These are phyloP conservation scores for Caenorhabditis doughertyi DNA, from an alignment of 2,888 invertebrate genomes.

Conservation along the genomic window DNA sequence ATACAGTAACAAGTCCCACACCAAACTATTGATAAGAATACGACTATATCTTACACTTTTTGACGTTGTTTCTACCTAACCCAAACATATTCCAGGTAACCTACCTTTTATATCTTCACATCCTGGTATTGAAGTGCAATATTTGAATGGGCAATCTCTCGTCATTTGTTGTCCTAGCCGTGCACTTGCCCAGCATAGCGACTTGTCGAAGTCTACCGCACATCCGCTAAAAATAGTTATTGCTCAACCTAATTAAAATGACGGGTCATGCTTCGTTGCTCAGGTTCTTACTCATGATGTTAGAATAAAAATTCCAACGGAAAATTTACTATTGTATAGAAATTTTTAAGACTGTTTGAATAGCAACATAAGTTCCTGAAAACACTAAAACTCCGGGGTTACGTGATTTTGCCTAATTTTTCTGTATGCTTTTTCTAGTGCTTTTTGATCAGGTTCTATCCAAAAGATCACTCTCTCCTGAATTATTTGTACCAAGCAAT, in stretches of 20 bases:
- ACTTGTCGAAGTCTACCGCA: slow-evolving; percentile 77
- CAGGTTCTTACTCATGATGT: too few relatives aligned
- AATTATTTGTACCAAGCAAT: too few relatives aligned
- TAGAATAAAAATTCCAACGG: neutral
- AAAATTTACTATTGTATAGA: too few relatives aligned
- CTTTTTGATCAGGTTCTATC: too few relatives aligned
- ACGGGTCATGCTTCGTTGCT: neutral
- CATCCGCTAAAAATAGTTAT: slow-evolving; percentile 66
- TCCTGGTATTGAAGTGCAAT: slow-evolving; percentile 79
- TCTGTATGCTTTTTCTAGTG: too few relatives aligned
- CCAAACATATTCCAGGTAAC: neutral
- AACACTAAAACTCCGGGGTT: too few relatives aligned
- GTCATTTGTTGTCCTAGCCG: slow-evolving; percentile 73
- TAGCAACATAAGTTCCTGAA: too few relatives aligned
- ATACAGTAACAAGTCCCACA: too few relatives aligned
- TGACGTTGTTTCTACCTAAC: slow-evolving; percentile 1
- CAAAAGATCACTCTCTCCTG: too few relatives aligned
- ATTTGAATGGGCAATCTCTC: slow-evolving; percentile 80
- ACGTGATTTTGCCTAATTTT: too few relatives aligned
- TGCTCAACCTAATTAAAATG: neutral
- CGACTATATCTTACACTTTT: neutral
- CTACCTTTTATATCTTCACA: slow-evolving; percentile 77
- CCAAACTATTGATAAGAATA: too few relatives aligned
- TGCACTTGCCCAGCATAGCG: slow-evolving; percentile 79
- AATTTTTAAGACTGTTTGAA: too few relatives aligned